Evolutionary conservation across 2,797 vertebrate species (phyloP), one percentile per base, ranked within the genome.

Genomic region (Alcedo atthis): DNA sequence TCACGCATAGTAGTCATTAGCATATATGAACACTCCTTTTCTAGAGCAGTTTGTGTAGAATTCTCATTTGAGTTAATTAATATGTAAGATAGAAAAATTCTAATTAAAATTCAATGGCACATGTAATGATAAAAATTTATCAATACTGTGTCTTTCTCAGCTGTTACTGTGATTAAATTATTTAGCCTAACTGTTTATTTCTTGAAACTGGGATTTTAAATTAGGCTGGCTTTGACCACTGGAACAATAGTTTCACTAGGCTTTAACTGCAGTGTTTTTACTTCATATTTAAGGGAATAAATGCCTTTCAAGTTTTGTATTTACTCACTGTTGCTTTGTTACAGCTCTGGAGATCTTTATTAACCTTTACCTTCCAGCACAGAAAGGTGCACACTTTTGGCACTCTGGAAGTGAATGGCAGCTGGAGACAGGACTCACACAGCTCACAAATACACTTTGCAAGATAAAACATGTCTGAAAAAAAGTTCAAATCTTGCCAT

Each of bases 31-130:
- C 93, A 87, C 92, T 93, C 81, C 88, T 92, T 89, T 95, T 94
- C 92, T 85, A 78, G 86, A 94, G 66, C 79, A 85, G 81, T 93
- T 95, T 92, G 49, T 92, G 94, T 54, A 75, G 93, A 92, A 94
- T 96, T 93, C 84, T 94, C 93, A 89, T 96, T 91, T 95, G 88
- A 87, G 90, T 94, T 94, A 96, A 96, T 96, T 96, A 89, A 93
- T 93, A 63, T 85, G 86, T 89, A 92, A 95, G 93, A 93, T 94
- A 94, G 86, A 92, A 90, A 90, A 94, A 96, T 81, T 94, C 90
- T 94, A 96, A 96, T 96, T 96, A 96, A 96, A 96, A 96, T 96
- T 95, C 93, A 95, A 85, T 83, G 88, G 91, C 88, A 96, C 88
- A 90, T 89, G 79, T 93, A 94, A 92, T 94, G 94, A 96, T 95